phyloP scores from a whole-genome alignment of 2,797 vertebrate species.

The Anabacerthia variegaticeps region DNA sequence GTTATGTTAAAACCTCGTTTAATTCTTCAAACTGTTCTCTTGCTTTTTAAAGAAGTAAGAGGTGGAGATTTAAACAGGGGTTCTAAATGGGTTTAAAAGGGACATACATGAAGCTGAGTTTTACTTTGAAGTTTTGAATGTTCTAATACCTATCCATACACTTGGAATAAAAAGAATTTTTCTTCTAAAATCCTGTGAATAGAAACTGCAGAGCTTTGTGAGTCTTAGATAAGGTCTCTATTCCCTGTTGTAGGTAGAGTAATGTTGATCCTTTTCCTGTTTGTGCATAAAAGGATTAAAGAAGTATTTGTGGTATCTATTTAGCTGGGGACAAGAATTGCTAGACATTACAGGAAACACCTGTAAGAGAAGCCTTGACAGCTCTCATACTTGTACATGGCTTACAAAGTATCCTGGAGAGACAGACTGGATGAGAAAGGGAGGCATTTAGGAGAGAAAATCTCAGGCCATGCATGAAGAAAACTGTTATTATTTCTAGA shows the following conservation, averaged over 20 bases:
- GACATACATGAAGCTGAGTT: accelerated
- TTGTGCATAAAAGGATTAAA: background rate
- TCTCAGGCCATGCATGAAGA: background rate
- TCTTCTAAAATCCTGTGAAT: background rate
- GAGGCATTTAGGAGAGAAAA: background rate
- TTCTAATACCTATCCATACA: background rate
- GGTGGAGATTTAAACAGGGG: background rate
- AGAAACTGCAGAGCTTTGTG: background rate
- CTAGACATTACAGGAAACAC: background rate
- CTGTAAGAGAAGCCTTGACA: background rate
- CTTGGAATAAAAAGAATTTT: background rate
- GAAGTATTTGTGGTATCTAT: background rate
- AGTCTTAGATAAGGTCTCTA: background rate
- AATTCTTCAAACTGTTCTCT: background rate
- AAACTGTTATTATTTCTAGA: background rate
- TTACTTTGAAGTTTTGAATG: background rate
- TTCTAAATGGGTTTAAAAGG: background rate
- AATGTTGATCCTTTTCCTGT: background rate
- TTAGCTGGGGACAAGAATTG: background rate
- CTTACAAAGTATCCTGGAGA: background rate
- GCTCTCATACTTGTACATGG: accelerated
- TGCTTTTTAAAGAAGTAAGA: background rate
- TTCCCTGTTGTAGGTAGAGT: accelerated
- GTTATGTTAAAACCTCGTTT: background rate
- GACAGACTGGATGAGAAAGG: background rate